phyloP scores from a whole-genome alignment of 2,797 vertebrate genomes.

The Myripristis jacobus region DNA sequence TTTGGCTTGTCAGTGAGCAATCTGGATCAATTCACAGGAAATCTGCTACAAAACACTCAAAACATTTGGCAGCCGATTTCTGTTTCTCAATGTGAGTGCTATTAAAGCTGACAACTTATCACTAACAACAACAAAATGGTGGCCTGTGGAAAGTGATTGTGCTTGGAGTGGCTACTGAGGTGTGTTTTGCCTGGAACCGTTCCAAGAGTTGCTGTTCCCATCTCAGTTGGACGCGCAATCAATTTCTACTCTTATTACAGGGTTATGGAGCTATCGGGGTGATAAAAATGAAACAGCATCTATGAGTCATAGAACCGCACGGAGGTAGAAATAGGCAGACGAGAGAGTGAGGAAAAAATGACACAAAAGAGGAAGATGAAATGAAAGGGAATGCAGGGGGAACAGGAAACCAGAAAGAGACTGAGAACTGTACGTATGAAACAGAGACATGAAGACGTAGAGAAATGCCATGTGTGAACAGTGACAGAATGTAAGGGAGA shows the following conservation, averaged over 20 bases:
- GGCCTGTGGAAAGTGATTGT: neutral
- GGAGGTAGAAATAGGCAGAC: conserved; percentile 7
- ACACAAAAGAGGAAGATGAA: conserved; percentile 48
- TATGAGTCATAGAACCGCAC: conserved; percentile 39
- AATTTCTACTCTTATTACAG: conserved; percentile 50
- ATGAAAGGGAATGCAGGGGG: conserved; percentile 33
- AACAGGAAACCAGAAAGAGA: conserved; percentile 36
- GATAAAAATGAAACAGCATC: conserved; percentile 44
- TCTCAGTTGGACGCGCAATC: conserved; percentile 53
- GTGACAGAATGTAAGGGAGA: neutral
- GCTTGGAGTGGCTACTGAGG: conserved; percentile 9
- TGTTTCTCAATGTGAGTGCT: neutral
- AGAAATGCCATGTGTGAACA: no score
- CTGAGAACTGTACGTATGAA: conserved; percentile 10
- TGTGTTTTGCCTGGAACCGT: conserved; percentile 22
- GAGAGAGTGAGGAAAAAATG: conserved; percentile 13
- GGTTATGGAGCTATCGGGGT: conserved; percentile 30
- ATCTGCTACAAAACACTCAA: conserved; percentile 5
- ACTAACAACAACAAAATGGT: conserved; percentile 7
- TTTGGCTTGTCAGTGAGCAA: neutral
- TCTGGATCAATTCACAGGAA: neutral
- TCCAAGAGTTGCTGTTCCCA: conserved; percentile 15
- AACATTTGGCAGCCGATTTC: conserved; percentile 13
- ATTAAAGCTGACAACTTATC: neutral
- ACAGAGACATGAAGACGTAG: neutral